Conservation (phyloP, 2,797 vertebrate species). For the Trematomus bernacchii region DNA sequence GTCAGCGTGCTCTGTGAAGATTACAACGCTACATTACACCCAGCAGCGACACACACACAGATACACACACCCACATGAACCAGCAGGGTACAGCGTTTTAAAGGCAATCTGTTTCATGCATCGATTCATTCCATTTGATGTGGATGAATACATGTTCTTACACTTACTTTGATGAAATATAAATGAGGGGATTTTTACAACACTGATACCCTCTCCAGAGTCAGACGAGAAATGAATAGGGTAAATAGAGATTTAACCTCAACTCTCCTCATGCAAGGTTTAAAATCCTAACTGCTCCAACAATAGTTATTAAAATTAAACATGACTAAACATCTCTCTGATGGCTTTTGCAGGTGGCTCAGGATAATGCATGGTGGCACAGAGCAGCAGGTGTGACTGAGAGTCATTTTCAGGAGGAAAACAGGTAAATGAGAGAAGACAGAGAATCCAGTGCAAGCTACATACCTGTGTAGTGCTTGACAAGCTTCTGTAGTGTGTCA, state of each 20-base stretch:
- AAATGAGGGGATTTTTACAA: constrained; percentile 60
- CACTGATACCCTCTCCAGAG: constrained; percentile 36
- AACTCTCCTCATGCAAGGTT: constrained; percentile 22
- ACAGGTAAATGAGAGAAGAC: constrained; percentile 14
- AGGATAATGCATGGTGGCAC: neutral
- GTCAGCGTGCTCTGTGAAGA: constrained; percentile 90
- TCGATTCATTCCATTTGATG: constrained; percentile 51
- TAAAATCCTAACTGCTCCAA: constrained; percentile 42
- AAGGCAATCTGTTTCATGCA: constrained; percentile 43
- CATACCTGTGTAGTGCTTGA: constrained; percentile 96
- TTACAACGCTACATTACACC: constrained; percentile 31
- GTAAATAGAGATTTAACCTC: constrained; percentile 58
- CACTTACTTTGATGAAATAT: constrained; percentile 64
- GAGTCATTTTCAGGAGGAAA: constrained; percentile 39
- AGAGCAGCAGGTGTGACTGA: constrained; percentile 28
- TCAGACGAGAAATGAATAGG: constrained; percentile 40
- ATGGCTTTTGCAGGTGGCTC: constrained; percentile 3
- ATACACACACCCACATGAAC: neutral
- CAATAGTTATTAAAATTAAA: constrained; percentile 64
- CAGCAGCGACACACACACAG: constrained; percentile 12
- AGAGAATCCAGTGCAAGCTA: constrained; percentile 52
- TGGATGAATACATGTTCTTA: constrained; percentile 46
- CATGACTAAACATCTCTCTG: constrained; percentile 38
- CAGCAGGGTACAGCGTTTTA: constrained; percentile 20
- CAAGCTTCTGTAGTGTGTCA: constrained; percentile 93